These are phyloP conservation scores for Theristus sp. DNA, from an alignment of 2,888 invertebrate species.

Conservation along the genomic window DNA sequence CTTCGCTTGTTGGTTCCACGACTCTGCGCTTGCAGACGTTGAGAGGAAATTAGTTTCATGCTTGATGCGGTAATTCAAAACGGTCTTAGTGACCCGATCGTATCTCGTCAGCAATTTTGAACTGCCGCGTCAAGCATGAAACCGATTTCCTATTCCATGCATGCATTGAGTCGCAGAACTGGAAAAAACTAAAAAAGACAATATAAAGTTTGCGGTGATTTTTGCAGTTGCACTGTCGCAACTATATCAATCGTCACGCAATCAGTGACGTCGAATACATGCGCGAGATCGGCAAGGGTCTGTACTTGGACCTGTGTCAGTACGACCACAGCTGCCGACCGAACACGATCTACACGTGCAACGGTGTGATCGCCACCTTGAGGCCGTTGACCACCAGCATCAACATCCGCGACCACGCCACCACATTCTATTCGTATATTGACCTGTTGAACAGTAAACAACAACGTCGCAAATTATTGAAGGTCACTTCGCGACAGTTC, in stretches of 20 bases:
- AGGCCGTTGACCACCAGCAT: constrained; percentile 12
- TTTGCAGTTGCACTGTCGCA: constrained; percentile 25
- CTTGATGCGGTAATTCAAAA: no score
- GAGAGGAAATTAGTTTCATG: no score
- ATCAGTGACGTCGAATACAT: constrained; percentile 17
- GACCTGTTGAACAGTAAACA: constrained; percentile 15
- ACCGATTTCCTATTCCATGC: no score
- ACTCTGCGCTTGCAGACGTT: no score
- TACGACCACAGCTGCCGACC: constrained; percentile 28
- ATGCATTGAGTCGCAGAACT: no score
- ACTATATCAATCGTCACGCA: constrained; percentile 28
- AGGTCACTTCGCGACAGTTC: no score
- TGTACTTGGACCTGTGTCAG: constrained; percentile 26
- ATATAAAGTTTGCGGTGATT: no score
- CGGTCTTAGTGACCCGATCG: no score
- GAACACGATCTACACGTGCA: constrained; percentile 24
- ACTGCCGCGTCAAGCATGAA: no score
- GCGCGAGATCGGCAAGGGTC: constrained; percentile 26
- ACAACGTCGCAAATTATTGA: constrained; percentile 18
- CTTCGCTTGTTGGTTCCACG: no score
- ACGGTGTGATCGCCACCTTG: constrained; percentile 17
- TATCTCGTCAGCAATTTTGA: no score
- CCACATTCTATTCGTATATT: constrained; percentile 26
- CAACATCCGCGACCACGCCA: constrained; percentile 16
- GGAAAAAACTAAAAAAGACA: no score